Conservation (phyloP, 2,113 vertebrate genomes). For the Diadophis punctatus region DNA sequence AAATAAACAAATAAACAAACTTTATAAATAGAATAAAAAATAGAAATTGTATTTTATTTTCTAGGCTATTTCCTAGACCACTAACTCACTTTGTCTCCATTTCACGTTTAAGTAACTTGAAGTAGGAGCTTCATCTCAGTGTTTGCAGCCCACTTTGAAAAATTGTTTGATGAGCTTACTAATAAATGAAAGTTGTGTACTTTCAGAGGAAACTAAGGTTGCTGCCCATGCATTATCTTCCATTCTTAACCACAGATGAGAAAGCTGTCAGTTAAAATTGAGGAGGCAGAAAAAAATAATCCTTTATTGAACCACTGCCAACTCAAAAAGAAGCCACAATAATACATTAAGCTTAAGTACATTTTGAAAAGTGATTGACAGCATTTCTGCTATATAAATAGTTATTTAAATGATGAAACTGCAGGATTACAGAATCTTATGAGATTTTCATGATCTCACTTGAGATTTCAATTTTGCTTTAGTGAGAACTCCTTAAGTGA, state of each 20-base stretch:
- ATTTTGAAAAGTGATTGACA: background rate
- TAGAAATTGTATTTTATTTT: constrained; percentile 27
- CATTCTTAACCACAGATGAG: background rate
- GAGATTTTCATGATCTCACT: background rate
- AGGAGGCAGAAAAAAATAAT: background rate
- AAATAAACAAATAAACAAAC: no score
- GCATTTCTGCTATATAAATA: background rate
- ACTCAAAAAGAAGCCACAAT: constrained; percentile 36
- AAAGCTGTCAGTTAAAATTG: constrained; percentile 3
- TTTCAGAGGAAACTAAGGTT: background rate
- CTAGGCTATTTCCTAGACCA: constrained; percentile 15
- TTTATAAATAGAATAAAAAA: constrained; percentile 39
- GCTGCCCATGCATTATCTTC: constrained; percentile 1
- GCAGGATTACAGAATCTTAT: background rate
- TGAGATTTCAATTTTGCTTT: background rate
- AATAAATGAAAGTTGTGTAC: background rate
- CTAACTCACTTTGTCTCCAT: background rate
- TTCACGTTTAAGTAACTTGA: constrained; percentile 8
- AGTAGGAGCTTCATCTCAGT: constrained; percentile 25
- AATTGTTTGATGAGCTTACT: background rate
- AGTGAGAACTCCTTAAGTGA: background rate
- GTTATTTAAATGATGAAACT: background rate
- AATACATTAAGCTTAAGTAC: constrained; percentile 13
- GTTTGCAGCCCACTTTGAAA: background rate
- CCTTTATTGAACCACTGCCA: constrained; percentile 36